phyloP scores from a whole-genome alignment of 2,797 vertebrate species.

The Chelon auratus region DNA sequence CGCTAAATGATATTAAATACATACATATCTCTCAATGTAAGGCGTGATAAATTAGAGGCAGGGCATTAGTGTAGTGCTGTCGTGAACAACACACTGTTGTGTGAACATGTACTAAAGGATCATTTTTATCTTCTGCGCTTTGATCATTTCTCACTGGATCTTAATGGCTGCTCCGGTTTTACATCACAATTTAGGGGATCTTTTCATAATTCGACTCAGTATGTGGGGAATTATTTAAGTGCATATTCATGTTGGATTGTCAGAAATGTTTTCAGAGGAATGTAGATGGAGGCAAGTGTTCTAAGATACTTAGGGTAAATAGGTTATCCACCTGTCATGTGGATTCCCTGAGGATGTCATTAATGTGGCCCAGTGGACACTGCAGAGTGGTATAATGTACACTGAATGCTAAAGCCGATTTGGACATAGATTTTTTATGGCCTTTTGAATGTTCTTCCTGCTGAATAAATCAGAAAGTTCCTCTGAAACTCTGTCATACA shows the following conservation, averaged over 20 bases:
- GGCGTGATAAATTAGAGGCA: constrained; percentile 4
- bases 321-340: constrained; percentile 11
- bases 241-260: constrained; percentile 33
- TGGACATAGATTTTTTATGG: constrained; percentile 22
- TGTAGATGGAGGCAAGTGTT: constrained; percentile 1
- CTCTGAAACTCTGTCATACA: constrained; percentile 15
- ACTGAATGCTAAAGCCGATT: constrained; percentile 4
- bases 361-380: constrained; percentile 5
- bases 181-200: neutral
- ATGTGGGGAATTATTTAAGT: constrained; percentile 35
- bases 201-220: neutral
- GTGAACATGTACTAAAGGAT: too few relatives aligned
- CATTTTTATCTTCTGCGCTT: neutral
- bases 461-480: constrained; percentile 33
- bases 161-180: neutral
- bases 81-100: too few relatives aligned
- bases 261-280: neutral
- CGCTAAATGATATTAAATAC: constrained; percentile 22
- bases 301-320: constrained; percentile 13
- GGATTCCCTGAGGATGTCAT: constrained; percentile 8
- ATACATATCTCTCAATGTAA: neutral
- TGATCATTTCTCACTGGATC: neutral
- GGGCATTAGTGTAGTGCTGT: too few relatives aligned
- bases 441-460: constrained; percentile 11
- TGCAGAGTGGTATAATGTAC: neutral